phyloP scores from a whole-genome alignment of 2,888 invertebrate genomes.

The Acrobasis repandana region DNA sequence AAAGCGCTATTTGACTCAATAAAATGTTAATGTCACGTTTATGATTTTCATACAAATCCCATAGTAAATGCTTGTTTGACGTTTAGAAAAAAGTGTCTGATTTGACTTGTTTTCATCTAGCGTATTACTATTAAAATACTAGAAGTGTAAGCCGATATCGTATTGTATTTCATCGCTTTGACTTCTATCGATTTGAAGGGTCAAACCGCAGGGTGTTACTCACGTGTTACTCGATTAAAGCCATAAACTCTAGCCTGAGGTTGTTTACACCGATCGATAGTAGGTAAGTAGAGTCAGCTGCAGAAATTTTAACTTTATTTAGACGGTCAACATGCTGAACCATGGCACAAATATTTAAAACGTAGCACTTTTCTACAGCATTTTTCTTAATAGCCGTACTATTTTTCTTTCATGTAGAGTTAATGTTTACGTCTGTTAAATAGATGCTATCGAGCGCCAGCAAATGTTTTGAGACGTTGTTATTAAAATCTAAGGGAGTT shows the following conservation, averaged over 20 bases:
- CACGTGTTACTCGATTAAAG: slow-evolving; percentile 48
- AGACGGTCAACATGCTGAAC: slow-evolving; percentile 13
- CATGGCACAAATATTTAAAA: slow-evolving; percentile 13
- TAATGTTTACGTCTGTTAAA: no score
- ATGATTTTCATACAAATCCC: no score
- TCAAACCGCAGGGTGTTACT: slow-evolving; percentile 35
- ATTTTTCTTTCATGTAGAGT: no score
- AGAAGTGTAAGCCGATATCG: background rate
- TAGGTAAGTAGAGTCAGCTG: slow-evolving; percentile 34
- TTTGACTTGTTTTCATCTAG: no score
- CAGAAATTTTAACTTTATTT: slow-evolving; percentile 42
- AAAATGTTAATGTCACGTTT: no score
- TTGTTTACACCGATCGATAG: slow-evolving; percentile 42
- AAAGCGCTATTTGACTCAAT: no score
- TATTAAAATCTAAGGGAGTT: no score
- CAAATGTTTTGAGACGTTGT: no score
- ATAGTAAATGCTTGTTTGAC: no score
- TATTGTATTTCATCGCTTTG: background rate
- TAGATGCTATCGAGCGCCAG: no score
- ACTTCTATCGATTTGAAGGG: background rate
- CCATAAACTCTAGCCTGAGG: slow-evolving; percentile 46
- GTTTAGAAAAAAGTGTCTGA: no score
- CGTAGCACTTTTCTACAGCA: background rate
- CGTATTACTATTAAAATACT: no score
- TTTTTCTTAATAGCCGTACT: background rate